Evolutionary conservation across 2,888 invertebrate genomes (phyloP).

Genomic region (Cerastoderma edule): DNA sequence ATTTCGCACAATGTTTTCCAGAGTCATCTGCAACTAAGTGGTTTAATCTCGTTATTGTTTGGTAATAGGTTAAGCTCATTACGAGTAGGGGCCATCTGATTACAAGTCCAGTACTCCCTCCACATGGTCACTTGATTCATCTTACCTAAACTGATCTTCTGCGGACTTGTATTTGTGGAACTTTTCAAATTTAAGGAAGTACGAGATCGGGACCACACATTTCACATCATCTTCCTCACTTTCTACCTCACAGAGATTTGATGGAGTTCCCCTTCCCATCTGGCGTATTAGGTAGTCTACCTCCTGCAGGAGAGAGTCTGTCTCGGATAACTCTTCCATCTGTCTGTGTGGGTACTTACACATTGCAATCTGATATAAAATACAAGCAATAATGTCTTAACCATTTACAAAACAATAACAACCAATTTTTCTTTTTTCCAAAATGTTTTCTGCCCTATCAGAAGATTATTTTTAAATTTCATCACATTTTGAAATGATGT

Average conservation of each 20-base stretch:
- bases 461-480: not conserved
- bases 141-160: constrained; percentile 28
- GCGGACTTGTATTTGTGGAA: constrained; percentile 18
- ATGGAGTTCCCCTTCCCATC: constrained; percentile 5
- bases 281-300: constrained; percentile 40
- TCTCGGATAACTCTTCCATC: constrained; percentile 22
- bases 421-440: not conserved
- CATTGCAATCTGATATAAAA: constrained; percentile 44
- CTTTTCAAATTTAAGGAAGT: constrained; percentile 23
- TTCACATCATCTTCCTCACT: constrained; percentile 7
- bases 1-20: not conserved
- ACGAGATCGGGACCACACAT: constrained; percentile 21
- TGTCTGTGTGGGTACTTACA: constrained; percentile 44
- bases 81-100: too few species aligned
- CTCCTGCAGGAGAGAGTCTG: constrained; percentile 40
- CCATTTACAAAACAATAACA: not conserved
- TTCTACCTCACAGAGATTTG: not conserved
- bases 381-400: too few species aligned
- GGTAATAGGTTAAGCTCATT: too few species aligned
- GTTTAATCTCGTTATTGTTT: too few species aligned
- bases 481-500: too few species aligned
- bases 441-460: not conserved
- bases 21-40: not conserved
- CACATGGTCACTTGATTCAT: not conserved
- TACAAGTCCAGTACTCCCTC: too few species aligned